Evolutionary conservation across 2,113 vertebrate species (phyloP).

Genomic region (Kryptolebias marmoratus): DNA sequence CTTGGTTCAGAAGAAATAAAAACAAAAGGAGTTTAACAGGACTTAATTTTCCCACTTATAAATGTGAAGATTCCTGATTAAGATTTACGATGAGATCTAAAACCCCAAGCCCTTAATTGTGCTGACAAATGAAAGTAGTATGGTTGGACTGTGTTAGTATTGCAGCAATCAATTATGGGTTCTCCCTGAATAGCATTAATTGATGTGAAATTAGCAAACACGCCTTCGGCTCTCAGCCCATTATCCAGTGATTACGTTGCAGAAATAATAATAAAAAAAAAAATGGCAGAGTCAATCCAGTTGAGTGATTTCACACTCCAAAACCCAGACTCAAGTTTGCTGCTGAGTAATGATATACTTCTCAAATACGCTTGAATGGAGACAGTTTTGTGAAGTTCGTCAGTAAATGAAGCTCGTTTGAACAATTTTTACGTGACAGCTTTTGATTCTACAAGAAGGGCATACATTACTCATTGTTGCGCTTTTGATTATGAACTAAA

Average conservation of each 20-base stretch:
- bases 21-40: constrained; percentile 7
- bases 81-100: constrained; percentile 56
- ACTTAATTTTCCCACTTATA: constrained; percentile 38
- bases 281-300: constrained; percentile 52
- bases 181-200: constrained; percentile 73
- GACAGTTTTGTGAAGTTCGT: constrained; percentile 43
- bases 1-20: neutral
- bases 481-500: neutral
- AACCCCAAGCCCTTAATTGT: constrained; percentile 56
- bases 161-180: constrained; percentile 69
- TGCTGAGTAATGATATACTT: constrained; percentile 63
- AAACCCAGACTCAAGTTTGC: constrained; percentile 58
- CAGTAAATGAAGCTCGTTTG: constrained; percentile 16
- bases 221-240: constrained; percentile 68
- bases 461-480: constrained; percentile 1
- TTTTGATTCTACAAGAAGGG: neutral
- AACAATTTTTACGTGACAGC: constrained; percentile 14
- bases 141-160: constrained; percentile 50
- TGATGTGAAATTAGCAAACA: constrained; percentile 74
- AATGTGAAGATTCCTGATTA: constrained; percentile 52
- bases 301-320: constrained; percentile 70
- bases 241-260: constrained; percentile 68
- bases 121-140: constrained; percentile 65
- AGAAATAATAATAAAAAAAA: constrained; percentile 71
- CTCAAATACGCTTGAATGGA: constrained; percentile 49